Conservation (phyloP, 2,113 vertebrate species). For the Psilopsiagon aymara region DNA sequence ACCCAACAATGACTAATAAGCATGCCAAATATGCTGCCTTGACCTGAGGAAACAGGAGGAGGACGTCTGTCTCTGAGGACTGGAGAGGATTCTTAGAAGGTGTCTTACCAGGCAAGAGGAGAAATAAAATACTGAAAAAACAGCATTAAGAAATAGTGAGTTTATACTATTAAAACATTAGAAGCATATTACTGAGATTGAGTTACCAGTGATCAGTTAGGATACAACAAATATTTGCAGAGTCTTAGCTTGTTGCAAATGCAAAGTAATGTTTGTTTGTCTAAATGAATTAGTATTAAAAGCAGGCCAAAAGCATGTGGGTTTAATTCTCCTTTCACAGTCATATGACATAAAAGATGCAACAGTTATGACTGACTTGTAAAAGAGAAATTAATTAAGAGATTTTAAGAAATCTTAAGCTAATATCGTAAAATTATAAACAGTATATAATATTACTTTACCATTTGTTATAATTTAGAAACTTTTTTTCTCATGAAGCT, state of each 20-base stretch:
- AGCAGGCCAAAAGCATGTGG: background rate
- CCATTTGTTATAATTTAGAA: background rate
- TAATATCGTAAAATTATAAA: background rate
- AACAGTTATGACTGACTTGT: background rate
- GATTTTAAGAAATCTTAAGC: background rate
- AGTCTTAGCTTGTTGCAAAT: background rate
- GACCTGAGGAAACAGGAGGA: background rate
- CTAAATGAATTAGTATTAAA: background rate
- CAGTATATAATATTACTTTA: background rate
- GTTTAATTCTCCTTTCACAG: background rate
- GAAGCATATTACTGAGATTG: background rate
- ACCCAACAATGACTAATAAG: background rate
- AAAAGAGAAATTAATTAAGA: background rate
- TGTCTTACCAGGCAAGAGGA: background rate
- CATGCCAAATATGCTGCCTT: background rate
- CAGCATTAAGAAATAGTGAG: background rate
- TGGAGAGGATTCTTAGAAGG: background rate
- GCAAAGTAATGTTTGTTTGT: background rate
- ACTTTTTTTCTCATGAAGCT: background rate
- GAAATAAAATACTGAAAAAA: background rate
- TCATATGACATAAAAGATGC: background rate
- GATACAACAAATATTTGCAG: background rate
- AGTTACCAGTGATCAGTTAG: background rate
- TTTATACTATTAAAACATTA: background rate
- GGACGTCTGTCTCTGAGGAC: background rate